Evolutionary conservation across 64 coral and sea anemone genomes (phyloP).

Genomic region (Pocillopora verrucosa): DNA sequence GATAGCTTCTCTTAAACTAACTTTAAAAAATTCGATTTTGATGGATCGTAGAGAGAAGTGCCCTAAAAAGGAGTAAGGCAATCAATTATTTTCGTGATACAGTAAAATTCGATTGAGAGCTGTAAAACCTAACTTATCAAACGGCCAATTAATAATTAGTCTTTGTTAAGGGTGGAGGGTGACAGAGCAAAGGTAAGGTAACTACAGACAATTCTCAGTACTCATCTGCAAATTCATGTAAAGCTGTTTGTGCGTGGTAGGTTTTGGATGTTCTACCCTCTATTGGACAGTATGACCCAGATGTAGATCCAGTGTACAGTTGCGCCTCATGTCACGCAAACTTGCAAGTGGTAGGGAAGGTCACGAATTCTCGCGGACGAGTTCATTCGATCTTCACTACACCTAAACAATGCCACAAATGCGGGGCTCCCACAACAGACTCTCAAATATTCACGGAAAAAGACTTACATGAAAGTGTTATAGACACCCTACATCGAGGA

Average conservation of each 20-base stretch:
- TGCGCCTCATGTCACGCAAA: constrained; percentile 38
- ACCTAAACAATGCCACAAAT: constrained; percentile 50
- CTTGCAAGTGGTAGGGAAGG: constrained; percentile 30
- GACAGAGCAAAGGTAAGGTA: no score
- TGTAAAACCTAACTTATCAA: no score
- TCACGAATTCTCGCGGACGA: neutral
- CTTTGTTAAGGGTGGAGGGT: no score
- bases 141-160: no score
- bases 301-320: constrained; percentile 12
- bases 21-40: no score
- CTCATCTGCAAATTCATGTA: neutral
- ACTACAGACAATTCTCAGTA: neutral
- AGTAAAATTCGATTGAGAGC: no score
- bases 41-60: no score
- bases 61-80: no score
- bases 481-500: constrained; percentile 6
- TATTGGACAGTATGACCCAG: constrained; percentile 28
- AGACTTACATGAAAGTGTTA: constrained; percentile 48
- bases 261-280: constrained; percentile 51
- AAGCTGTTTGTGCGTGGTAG: constrained; percentile 3
- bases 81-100: no score
- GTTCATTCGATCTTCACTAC: constrained; percentile 9
- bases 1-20: no score
- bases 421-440: constrained; percentile 16
- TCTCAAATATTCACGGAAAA: neutral